Evolutionary conservation across 2,888 invertebrate species (phyloP).

Genomic region (Hemicrepidius hirtus): DNA sequence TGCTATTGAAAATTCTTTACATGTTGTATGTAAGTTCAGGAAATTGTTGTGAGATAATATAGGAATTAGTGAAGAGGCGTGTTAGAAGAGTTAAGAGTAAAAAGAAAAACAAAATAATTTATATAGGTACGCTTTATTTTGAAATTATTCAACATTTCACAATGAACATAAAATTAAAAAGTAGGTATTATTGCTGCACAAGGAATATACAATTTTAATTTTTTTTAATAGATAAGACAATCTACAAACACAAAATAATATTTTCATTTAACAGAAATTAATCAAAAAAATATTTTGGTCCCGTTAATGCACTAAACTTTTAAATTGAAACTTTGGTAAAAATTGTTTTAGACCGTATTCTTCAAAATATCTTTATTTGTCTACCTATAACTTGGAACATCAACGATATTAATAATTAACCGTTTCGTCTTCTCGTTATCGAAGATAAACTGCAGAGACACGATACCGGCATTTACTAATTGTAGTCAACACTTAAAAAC

Average conservation of each 20-base stretch:
- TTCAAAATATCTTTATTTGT: constrained; percentile 14
- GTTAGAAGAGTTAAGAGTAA: no score
- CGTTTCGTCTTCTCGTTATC: background rate
- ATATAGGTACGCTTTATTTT: constrained; percentile 13
- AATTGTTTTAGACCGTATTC: background rate
- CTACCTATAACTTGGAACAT: constrained; percentile 14
- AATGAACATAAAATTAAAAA: constrained; percentile 13
- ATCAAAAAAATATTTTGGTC: constrained; percentile 20
- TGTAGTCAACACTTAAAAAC: constrained; percentile 46
- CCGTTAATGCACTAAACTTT: constrained; percentile 21
- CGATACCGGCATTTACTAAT: constrained; percentile 10
- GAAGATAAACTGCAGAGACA: background rate
- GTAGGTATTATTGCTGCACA: constrained; percentile 27
- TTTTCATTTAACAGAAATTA: background rate
- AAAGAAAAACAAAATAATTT: background rate
- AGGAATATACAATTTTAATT: constrained; percentile 12
- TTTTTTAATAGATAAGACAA: background rate
- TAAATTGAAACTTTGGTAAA: constrained; percentile 13
- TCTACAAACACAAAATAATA: background rate
- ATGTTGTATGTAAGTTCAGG: no score
- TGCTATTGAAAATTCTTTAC: no score
- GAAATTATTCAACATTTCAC: constrained; percentile 29
- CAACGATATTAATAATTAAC: constrained; percentile 7
- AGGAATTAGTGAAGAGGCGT: no score
- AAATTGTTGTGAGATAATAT: no score